Base-by-base conservation (phyloP, 2,797 vertebrate species). In the Neosilurus mollespiculum region DNA sequence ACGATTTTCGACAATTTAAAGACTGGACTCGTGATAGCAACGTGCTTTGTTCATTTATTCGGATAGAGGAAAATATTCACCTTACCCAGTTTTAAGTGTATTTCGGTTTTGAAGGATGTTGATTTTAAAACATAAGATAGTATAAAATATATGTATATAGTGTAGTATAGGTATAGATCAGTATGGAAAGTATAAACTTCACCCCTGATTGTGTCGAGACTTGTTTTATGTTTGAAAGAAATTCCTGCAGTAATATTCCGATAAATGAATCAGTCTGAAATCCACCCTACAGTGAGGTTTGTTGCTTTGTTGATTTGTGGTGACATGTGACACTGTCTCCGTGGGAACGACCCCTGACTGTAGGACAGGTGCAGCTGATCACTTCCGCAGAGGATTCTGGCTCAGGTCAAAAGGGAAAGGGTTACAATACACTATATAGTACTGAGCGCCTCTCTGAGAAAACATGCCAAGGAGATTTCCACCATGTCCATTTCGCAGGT, bases 291-390 rank as follows among this genome's bases (percentile, higher is more conserved):
- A 51, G 3, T 26, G 34, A 49, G n/a, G 58, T 65, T 80, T 80
- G 64, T 66, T 80, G 22, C n/a, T 67, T 84, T 66, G 69, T 91
- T 91, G 90, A 91, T 89, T 86, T 88, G 87, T 90, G 86, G 82
- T 87, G 87, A 88, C 87, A 88, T 88, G 81, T 82, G 59, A 56
- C 53, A 62, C 51, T 49, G 20, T 49, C 49, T 71, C 58, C 64
- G 49, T 79, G 20, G 30, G 34, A 84, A 88, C 82, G 83, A 80
- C 22, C 83, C 73, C 86, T 62, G 88, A 87, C 90, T 87, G 86
- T 85, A 90, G 89, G 89, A 88, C 88, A 90, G 88, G 90, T 89
- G 91, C 85, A 83, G 88, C 85, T 92, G 92, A 93, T 93, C 92
- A 92, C 82, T 80, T 71, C 89, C 90, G 37, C 88, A 86, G 78